These are phyloP conservation scores for Puma concolor DNA, from an alignment of 2,113 vertebrate species.

Conservation along the genomic window DNA sequence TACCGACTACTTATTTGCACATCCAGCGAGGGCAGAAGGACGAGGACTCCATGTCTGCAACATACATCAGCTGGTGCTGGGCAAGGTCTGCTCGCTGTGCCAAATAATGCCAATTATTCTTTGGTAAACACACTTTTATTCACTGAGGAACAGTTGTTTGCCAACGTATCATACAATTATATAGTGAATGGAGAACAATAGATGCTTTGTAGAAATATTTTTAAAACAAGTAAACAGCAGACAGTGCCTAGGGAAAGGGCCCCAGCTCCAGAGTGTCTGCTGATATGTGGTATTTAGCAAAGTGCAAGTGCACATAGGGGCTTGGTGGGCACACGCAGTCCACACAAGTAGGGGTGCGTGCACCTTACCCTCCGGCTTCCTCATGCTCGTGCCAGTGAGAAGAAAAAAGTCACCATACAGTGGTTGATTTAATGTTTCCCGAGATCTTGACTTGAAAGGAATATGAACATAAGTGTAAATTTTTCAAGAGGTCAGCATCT, in stretches of 20 bases:
- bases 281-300: slow-evolving; percentile 50
- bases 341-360: not conserved
- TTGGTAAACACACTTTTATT: slow-evolving; percentile 82
- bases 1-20: slow-evolving; percentile 2
- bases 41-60: slow-evolving; percentile 21
- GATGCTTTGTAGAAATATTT: slow-evolving; percentile 78
- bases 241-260: slow-evolving; percentile 48
- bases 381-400: not conserved
- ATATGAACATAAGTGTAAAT: not conserved
- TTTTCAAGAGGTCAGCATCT: slow-evolving; percentile 49
- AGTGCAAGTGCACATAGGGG: not conserved
- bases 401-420: not conserved
- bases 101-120: slow-evolving; percentile 75
- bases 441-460: not conserved
- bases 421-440: not conserved
- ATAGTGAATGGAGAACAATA: slow-evolving; percentile 79
- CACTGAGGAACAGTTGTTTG: slow-evolving; percentile 80
- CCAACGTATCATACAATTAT: slow-evolving; percentile 75
- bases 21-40: not conserved
- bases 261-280: slow-evolving; percentile 53
- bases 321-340: not conserved
- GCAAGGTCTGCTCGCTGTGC: slow-evolving; percentile 63
- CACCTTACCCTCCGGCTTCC: not conserved
- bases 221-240: slow-evolving; percentile 69
- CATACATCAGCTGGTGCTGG: slow-evolving; percentile 72